Evolutionary conservation across 92 coral and sea anemone genomes (phyloP).

Genomic region (Zoanthus solanderi): DNA sequence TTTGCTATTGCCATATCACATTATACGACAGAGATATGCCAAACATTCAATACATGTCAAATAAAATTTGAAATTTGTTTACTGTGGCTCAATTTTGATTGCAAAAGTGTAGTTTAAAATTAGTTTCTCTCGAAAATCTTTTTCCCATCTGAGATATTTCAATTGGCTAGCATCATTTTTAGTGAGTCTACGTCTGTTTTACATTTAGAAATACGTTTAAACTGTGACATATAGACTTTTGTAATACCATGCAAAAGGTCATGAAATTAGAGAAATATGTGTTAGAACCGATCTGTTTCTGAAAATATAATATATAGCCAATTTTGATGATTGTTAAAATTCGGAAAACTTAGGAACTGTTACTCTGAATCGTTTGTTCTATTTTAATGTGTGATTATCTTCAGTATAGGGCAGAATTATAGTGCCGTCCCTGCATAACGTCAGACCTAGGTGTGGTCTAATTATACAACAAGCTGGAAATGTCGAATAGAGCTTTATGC

Average conservation of each 20-base stretch:
- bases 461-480: neutral
- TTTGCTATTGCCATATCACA: no score
- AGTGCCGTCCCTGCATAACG: neutral
- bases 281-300: neutral
- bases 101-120: no score
- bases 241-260: neutral
- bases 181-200: no score
- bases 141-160: no score
- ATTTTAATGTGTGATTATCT: neutral
- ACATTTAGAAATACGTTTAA: no score
- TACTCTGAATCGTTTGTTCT: neutral
- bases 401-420: neutral
- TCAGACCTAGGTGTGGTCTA: neutral
- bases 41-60: no score
- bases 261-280: neutral
- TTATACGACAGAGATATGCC: no score
- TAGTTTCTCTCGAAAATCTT: no score
- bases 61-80: no score
- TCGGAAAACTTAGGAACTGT: neutral
- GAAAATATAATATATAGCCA: neutral
- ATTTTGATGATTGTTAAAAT: neutral
- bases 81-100: no score
- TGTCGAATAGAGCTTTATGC: neutral
- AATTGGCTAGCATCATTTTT: no score
- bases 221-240: neutral